Evolutionary conservation across 2,113 vertebrate species (phyloP).

Genomic region (Ailuropoda melanoleuca): DNA sequence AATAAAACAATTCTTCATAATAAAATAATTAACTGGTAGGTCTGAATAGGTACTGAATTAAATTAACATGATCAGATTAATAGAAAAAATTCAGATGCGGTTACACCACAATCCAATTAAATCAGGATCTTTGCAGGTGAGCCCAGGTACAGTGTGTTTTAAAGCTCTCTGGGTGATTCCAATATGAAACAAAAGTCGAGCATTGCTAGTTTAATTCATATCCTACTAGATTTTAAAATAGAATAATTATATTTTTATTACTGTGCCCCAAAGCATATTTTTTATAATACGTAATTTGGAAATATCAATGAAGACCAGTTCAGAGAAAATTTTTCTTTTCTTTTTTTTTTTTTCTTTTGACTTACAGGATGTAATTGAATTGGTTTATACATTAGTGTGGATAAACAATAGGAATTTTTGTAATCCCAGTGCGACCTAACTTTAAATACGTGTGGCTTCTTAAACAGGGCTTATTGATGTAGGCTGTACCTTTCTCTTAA

Average conservation of each 20-base stretch:
- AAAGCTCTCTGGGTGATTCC: background rate
- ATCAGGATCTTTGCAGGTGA: background rate
- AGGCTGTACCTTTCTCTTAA: background rate
- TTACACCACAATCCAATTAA: background rate
- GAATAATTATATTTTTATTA: background rate
- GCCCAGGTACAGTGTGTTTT: background rate
- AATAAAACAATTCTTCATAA: background rate
- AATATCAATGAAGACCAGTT: background rate
- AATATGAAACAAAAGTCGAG: constrained; percentile 23
- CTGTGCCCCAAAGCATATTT: background rate
- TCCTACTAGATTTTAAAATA: background rate
- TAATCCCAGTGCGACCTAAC: background rate
- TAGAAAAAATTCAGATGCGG: background rate
- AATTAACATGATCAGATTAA: background rate
- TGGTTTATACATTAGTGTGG: background rate
- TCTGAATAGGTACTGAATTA: background rate
- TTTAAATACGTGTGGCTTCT: background rate
- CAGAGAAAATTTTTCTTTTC: background rate
- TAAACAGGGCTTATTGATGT: constrained; percentile 3
- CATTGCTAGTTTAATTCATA: background rate
- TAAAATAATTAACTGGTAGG: background rate
- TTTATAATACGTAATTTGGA: background rate
- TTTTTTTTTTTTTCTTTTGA: background rate
- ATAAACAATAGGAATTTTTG: background rate
- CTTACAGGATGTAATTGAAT: background rate